Evolutionary conservation across 2,113 vertebrate genomes (phyloP).

Genomic region (Anseranas semipalmata): DNA sequence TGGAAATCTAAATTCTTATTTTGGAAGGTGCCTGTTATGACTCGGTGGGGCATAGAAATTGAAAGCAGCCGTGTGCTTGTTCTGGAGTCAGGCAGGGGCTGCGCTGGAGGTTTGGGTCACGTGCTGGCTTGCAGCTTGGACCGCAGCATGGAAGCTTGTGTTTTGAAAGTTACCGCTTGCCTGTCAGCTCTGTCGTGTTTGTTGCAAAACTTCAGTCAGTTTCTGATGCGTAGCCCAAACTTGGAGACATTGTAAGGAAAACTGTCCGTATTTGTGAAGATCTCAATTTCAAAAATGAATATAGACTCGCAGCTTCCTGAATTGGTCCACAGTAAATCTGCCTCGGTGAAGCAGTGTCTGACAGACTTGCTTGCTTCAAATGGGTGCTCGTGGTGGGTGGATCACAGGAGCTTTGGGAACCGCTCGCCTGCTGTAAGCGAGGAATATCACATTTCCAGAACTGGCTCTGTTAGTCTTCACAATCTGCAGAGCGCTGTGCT

Average conservation of each 20-base stretch:
- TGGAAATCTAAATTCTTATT: not conserved
- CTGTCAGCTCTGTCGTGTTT: not conserved
- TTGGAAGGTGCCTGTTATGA: not conserved
- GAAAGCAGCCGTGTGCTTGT: not conserved
- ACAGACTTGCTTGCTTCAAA: not conserved
- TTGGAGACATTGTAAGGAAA: not conserved
- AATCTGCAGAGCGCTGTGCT: not conserved
- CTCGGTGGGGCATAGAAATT: not conserved
- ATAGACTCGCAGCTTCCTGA: not conserved
- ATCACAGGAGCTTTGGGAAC: not conserved
- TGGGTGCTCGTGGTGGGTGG: fast-evolving
- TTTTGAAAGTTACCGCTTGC: not conserved
- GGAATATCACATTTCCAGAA: not conserved
- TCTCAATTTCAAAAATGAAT: not conserved
- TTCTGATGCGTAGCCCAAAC: not conserved
- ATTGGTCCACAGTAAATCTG: not conserved
- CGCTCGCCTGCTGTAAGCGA: not conserved
- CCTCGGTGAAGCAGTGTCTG: not conserved
- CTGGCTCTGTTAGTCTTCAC: not conserved
- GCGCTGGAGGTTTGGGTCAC: not conserved
- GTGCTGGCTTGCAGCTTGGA: not conserved
- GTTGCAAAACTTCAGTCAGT: not conserved
- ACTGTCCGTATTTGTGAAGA: not conserved
- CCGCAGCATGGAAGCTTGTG: not conserved
- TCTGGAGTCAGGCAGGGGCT: not conserved